Evolutionary conservation across 2,113 vertebrate species (phyloP), one percentile per base, ranked within the genome.

Genomic region (Lipotes vexillifer): DNA sequence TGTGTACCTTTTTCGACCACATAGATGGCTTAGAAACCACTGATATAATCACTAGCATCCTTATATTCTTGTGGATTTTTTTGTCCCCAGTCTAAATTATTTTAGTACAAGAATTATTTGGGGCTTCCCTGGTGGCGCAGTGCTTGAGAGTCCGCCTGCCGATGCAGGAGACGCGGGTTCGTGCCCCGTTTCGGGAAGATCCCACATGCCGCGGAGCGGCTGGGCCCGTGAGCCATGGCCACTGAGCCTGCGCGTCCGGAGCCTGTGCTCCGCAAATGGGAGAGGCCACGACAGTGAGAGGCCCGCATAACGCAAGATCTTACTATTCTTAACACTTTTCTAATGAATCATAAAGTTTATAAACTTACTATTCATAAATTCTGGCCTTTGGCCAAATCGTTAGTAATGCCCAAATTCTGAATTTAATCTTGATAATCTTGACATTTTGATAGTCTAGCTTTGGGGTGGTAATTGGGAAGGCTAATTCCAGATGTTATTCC

Each of bases 341-440:
- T 83, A 78, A 71, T 80, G 2, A 78, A 17, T 71, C 1, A 18
- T 66, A 55, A 75, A 38, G 9, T 49, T 27, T 93, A 68, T 77
- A 18, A 72, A 44, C 0, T 87, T 84, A 83, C 65, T 69, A 72
- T 52, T 75, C 66, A 86, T 25, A 75, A 14, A 17, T 61, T 46
- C 14, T 96, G 29, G 20, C 23, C 31, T 78, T 72, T 93, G 31
- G 33, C 27, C 63, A 93, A 84, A 68, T 72, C 33, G 8, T 44
- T 90, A 78, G 5, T n/a, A 74, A 88, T 74, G 17, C 8, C 29
- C 61, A 61, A 78, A 38, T 80, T 69, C 14, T 1, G 55, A 68
- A 96, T 88, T 88, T 88, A 93, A 61, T 90, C 46, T 84, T 74
- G 63, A 84, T 88, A 52, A 75, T 84, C 17, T 93, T 95, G 81